Percentiles rank a stretch among this genome's conserved stretches.
phyloP scores from a whole-genome alignment of 1,140 invertebrate genomes.

The Brachionus sp. region DNA sequence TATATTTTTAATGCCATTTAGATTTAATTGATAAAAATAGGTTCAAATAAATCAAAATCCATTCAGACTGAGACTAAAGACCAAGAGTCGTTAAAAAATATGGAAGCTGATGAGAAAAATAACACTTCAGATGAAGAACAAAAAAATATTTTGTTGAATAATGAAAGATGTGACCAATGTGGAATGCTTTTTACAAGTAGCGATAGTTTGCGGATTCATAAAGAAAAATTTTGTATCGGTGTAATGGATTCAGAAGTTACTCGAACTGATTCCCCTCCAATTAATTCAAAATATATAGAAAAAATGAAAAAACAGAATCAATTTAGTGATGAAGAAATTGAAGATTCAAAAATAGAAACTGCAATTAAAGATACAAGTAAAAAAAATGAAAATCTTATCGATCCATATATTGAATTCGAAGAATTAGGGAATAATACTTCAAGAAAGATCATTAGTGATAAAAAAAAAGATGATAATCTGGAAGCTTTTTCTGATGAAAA shows the following conservation, averaged over 20 bases:
- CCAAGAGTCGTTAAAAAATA: background rate
- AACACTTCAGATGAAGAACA: background rate
- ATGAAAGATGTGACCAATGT: slow-evolving; percentile 44
- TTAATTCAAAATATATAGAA: slow-evolving; percentile 21
- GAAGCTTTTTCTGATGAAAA: background rate
- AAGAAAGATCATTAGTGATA: background rate
- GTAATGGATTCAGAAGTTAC: background rate
- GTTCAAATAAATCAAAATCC: slow-evolving; percentile 41
- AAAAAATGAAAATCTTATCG: background rate
- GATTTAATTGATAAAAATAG: slow-evolving; percentile 11
- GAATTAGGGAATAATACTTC: background rate
- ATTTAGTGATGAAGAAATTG: background rate
- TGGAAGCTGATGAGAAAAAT: background rate
- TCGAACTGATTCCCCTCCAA: slow-evolving; percentile 1
- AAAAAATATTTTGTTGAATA: slow-evolving; percentile 17
- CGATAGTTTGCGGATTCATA: background rate
- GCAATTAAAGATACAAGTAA: background rate
- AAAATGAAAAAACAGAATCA: background rate
- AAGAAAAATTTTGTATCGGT: slow-evolving; percentile 32
- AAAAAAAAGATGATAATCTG: background rate
- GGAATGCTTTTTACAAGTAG: slow-evolving; percentile 35
- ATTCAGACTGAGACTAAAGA: background rate
- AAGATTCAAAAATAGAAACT: background rate
- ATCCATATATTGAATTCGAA: background rate
- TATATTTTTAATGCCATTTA: background rate